Evolutionary conservation across 2,888 invertebrate genomes (phyloP), one percentile per base, ranked within the genome.

Genomic region (Psococerastis gibbosa): DNA sequence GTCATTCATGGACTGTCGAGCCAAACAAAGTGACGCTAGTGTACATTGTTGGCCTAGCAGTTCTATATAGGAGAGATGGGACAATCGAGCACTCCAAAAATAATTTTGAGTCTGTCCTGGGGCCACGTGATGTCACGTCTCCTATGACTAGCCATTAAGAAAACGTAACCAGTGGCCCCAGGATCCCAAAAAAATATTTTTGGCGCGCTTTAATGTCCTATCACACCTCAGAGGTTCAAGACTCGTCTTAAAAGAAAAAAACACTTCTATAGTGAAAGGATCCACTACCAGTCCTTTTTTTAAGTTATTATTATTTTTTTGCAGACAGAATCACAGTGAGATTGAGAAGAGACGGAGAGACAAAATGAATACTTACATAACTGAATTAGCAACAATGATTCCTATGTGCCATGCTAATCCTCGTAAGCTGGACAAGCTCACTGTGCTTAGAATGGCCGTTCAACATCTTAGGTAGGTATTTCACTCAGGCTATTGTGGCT

Each of bases 341-440:
- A 92, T 94, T 48, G 92, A 94, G 64, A 94, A 94, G 60, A 69
- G 92, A 0, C 70, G 94, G 1, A 71, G 94, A 22, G 91, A 94
- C 61, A 94, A 92, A 64, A 94, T 94, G 91, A 94, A 94, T 65
- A 84, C 82, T 0, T 91, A 89, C 62, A 92, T 94, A 53, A 75
- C 80, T 2, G 89, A 94, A 60, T 61, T 94, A 45, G 68, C 80
- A 13, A 69, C 79, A 2, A 80, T 94, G 75, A 75, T 94, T 16
- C 94, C 92, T 0, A 87, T 89, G 85, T 94, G 92, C 58, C 80
- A 81, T 53, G 85, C 88, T 3, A 42, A 45, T 15, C 34, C 23
- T 8, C 68, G 89, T 44, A 94, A 94, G 64, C 65, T 92, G 54
- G 94, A 94, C 65, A 94, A 94, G 63, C 66, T 94, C 52, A 92